Evolutionary conservation across 2,113 vertebrate genomes (phyloP), one percentile per base, ranked within the genome.

Genomic region (Ceyx cyanopectus): DNA sequence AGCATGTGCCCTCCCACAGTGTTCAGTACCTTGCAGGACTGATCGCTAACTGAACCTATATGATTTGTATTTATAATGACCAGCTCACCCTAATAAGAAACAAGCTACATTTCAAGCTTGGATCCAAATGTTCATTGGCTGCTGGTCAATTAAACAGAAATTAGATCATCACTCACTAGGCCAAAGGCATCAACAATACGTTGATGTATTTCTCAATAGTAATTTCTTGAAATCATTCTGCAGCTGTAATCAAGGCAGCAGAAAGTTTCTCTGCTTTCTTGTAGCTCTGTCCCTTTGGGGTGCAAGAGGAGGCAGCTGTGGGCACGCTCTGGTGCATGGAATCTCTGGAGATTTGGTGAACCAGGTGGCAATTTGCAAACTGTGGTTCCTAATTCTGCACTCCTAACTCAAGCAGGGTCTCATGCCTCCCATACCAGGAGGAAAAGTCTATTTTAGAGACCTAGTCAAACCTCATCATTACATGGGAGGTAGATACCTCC

Each of bases 91-190:
- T 30, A 85, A 69, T 70, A 94, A 92, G 79, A 90, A 92, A 78
- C 27, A 87, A 90, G 56, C 41, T 11, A 23, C 13, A 5, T 81
- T 75, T 91, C 80, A 88, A 87, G 85, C 56, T 89, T 85, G 80
- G 84, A 96, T 92, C 67, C 91, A 94, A 87, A 97, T 4, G 6
- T 89, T 89, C 96, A 96, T 76, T 91, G 95, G 88, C 95, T 94
- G 88, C 45, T 83, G 78, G 69, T 97, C 96, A 97, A 85, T 97
- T 96, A 97, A 92, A 89, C 87, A 91, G 93, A 96, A 96, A 97
- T 96, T 90, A 97, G 94, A 77, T 94, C 92, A 95, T 96, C 94
- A 95, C 69, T 97, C 92, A 95, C 57, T 34, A 85, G 78, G 93
- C 53, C 75, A 93, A 93, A 93, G 83, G 65, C 60, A 76, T 95